A percentile compares a stretch with the other conserved stretches of the same genome.
These are phyloP conservation scores for Miichthys miiuy DNA, from an alignment of 2,797 vertebrate genomes.

Conservation along the genomic window DNA sequence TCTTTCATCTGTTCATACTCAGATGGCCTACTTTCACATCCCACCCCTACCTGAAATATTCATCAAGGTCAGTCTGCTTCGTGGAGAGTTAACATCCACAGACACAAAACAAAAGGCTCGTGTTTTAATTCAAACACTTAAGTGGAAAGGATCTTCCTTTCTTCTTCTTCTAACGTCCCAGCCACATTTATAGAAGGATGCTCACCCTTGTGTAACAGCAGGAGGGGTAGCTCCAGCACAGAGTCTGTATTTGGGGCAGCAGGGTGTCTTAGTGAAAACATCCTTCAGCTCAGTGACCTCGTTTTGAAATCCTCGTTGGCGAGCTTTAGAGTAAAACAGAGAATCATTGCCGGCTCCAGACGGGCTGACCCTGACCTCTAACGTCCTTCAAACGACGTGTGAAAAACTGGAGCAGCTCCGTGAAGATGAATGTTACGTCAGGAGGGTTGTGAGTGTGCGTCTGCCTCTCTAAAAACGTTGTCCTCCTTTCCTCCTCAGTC, in stretches of 20 bases:
- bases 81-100: conserved; percentile 16
- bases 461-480: neutral
- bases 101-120: conserved; percentile 1
- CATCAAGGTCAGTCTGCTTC: conserved; percentile 75
- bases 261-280: conserved; percentile 53
- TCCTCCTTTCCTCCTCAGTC: conserved; percentile 76
- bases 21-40: conserved; percentile 79
- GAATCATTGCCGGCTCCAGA: conserved; percentile 9
- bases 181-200: conserved; percentile 43
- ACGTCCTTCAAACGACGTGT: conserved; percentile 2
- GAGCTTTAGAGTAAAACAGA: conserved; percentile 1
- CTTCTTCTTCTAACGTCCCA: conserved; percentile 17
- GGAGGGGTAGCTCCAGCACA: conserved; percentile 22
- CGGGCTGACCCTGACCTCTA: conserved; percentile 1
- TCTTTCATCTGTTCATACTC: conserved; percentile 32
- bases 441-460: neutral
- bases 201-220: conserved; percentile 38
- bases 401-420: neutral
- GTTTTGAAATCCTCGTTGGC: conserved; percentile 38
- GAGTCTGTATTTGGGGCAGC: conserved; percentile 59
- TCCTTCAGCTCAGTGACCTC: conserved; percentile 51
- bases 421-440: neutral
- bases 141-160: neutral
- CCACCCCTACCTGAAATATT: conserved; percentile 81
- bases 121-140: neutral